Conservation (phyloP, 2,113 vertebrate species). For the Platycercus adscitus region DNA sequence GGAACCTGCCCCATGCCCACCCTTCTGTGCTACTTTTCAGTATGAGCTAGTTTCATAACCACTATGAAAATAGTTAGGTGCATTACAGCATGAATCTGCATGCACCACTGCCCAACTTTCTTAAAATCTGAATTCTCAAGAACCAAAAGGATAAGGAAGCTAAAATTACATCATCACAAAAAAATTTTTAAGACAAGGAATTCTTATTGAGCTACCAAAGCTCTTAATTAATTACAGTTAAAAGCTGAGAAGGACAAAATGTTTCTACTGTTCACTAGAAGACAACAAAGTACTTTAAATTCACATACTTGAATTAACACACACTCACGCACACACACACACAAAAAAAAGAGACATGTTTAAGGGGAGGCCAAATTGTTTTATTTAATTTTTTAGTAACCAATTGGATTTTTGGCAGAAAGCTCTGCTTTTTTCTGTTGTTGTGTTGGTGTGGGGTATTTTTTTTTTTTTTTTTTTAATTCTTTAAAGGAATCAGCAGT, state of each 20-base stretch:
- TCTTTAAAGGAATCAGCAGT: slow-evolving; percentile 18
- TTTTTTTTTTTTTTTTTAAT: background rate
- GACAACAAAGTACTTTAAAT: background rate
- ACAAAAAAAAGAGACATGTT: slow-evolving; percentile 45
- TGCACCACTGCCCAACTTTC: background rate
- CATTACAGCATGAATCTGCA: rapidly evolving
- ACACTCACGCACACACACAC: background rate
- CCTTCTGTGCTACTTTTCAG: background rate
- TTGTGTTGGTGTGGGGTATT: background rate
- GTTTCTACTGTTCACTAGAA: background rate
- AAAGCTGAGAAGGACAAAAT: background rate
- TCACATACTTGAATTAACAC: background rate
- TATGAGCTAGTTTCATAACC: background rate
- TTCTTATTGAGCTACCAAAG: rapidly evolving
- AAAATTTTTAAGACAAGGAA: rapidly evolving
- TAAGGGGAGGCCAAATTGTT: slow-evolving; percentile 81
- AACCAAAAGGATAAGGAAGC: background rate
- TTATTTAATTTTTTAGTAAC: slow-evolving; percentile 78
- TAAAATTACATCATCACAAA: rapidly evolving
- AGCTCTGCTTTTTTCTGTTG: slow-evolving; percentile 31
- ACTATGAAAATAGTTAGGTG: background rate
- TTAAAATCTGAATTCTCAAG: background rate
- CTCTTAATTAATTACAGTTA: background rate
- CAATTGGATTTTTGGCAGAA: slow-evolving; percentile 65
- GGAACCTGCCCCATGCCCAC: background rate